Evolutionary conservation across 1,140 invertebrate species (phyloP), one percentile per base, ranked within the genome.

Genomic region (Lanistes nyassanus): DNA sequence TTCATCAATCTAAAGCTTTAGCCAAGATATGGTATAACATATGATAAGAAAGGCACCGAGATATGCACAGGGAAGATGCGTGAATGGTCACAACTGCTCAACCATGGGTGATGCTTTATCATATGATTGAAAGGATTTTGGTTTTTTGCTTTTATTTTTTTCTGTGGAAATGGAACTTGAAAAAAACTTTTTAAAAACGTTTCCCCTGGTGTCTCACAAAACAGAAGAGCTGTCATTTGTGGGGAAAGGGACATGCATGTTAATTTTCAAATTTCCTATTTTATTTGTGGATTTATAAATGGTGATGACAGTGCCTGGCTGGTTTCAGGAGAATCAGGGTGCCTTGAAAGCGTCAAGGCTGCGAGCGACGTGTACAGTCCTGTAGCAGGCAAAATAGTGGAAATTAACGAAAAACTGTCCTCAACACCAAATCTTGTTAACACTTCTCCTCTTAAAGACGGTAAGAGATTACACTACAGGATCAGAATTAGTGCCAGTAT

Each of bases 311-410:
- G 51, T 23, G 23, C 23, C 23, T 53, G 13, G 13, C 51, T 53
- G 51, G 51, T n/a, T n/a, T n/a, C 58, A 89, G 88, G 80, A 68
- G 84, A 83, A 37, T 77, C 78, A 39, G 86, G 85, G 11, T 96
- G 97, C 5, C 89, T 99, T 71, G 98, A 99, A 90, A 98, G 97
- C 89, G 97, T 99, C 0, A 99, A 99, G 89, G 97, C 97, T 68
- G 97, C 96, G 34, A 98, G 95, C 88, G 98, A 99, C 90, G 90
- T 99, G 7, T 98, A 96, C 88, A 94, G 94, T 79, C 98, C 98
- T 3, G 92, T 98, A 1, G 94, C 93, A 65, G 98, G 98, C 36
- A 94, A 92, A 85, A 93, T 99, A 4, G 91, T 92, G 3, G 96
- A 96, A 85, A 94, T 95, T 84, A 99, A 99, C 88, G 84, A 85